Evolutionary conservation across 1,140 invertebrate genomes (phyloP).

Genomic region (Aradophagus sp.): DNA sequence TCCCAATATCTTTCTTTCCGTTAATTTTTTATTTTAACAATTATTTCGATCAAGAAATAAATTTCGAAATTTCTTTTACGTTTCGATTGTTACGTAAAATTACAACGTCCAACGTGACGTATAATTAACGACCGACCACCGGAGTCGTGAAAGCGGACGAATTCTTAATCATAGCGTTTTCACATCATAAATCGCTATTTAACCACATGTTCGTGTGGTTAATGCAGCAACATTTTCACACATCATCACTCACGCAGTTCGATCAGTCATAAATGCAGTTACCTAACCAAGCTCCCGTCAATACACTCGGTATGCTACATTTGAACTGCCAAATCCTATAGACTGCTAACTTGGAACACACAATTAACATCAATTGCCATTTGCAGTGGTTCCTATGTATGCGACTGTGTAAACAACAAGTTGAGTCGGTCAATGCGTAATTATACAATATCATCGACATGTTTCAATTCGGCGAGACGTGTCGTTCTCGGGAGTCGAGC

Average conservation of each 20-base stretch:
- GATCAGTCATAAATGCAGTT: conserved; percentile 52
- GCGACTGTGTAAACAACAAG: conserved; percentile 37
- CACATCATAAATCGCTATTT: conserved; percentile 31
- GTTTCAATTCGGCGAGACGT: conserved; percentile 28
- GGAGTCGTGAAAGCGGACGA: no score
- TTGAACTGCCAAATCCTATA: conserved; percentile 45
- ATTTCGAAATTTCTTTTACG: no score
- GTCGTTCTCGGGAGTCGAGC: conserved; percentile 28
- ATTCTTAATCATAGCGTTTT: conserved; percentile 19
- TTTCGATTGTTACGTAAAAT: no score
- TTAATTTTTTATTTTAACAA: no score
- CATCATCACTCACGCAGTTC: conserved; percentile 40
- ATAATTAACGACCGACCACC: no score
- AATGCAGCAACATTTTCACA: conserved; percentile 46
- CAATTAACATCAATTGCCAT: conserved; percentile 53
- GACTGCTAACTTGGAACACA: conserved; percentile 40
- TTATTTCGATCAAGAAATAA: no score
- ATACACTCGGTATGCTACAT: conserved; percentile 39
- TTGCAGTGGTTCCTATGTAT: conserved; percentile 34
- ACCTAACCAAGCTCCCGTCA: conserved; percentile 30
- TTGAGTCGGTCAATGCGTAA: conserved; percentile 40
- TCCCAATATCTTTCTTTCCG: no score
- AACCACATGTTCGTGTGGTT: conserved; percentile 34
- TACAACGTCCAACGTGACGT: no score
- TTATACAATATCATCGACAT: conserved; percentile 46